phyloP scores from a whole-genome alignment of 2,113 vertebrate species.

The Bufo bufo region DNA sequence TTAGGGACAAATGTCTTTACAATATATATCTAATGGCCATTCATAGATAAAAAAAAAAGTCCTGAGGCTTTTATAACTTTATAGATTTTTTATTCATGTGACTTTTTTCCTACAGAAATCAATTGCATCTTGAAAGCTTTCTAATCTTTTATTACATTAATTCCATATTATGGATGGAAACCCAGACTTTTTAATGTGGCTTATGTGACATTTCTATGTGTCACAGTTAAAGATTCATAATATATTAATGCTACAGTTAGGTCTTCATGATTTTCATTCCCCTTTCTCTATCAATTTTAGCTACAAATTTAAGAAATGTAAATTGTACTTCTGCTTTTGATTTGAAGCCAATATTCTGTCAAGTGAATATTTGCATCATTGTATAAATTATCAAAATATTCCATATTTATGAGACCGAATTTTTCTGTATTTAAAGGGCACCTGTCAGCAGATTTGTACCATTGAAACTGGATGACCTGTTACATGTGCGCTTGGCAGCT shows the following conservation, averaged over 20 bases:
- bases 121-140: background rate
- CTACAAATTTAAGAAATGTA: background rate
- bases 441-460: no score
- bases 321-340: background rate
- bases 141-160: background rate
- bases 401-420: background rate
- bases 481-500: no score
- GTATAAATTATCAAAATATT: background rate
- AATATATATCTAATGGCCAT: background rate
- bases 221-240: background rate
- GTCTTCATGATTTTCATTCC: background rate
- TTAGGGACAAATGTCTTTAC: background rate
- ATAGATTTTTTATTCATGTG: conserved; percentile 20
- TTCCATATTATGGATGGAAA: background rate
- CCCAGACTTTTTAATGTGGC: background rate
- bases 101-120: background rate
- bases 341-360: background rate
- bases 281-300: background rate
- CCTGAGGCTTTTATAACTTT: background rate
- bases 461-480: no score
- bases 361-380: background rate
- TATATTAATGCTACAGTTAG: background rate
- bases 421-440: no score
- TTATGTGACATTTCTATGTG: background rate
- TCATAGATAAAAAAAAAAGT: background rate